phyloP scores from a whole-genome alignment of 2,113 vertebrate species.

The Ceyx melanurus region DNA sequence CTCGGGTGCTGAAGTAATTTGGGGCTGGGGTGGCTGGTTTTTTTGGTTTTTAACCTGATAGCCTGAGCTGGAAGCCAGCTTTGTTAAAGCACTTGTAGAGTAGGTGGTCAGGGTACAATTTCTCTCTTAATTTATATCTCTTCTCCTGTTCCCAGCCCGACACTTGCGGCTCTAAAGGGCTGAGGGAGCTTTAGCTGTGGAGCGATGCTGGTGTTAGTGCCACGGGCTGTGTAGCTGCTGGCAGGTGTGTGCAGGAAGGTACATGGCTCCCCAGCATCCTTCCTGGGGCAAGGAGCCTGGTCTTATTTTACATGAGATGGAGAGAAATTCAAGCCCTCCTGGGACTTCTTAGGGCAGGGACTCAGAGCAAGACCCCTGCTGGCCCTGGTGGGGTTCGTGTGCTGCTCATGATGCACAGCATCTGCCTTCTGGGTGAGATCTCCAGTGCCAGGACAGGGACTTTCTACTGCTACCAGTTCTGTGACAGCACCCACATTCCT shows the following conservation, averaged over 20 bases:
- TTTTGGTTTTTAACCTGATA: background rate
- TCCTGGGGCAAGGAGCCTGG: background rate
- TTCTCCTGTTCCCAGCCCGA: background rate
- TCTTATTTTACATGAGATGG: background rate
- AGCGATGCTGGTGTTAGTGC: background rate
- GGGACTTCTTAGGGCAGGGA: accelerated
- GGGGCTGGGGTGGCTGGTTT: background rate
- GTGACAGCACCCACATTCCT: background rate
- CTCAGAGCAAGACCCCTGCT: background rate
- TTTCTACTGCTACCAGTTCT: background rate
- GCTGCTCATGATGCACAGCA: accelerated
- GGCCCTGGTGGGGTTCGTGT: accelerated
- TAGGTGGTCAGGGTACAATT: background rate
- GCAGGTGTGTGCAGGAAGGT: background rate
- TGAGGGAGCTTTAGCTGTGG: background rate
- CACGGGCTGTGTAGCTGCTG: background rate
- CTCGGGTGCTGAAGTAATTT: constrained; percentile 43
- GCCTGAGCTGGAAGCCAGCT: background rate
- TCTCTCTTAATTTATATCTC: background rate
- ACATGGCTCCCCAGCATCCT: background rate
- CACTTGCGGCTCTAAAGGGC: accelerated
- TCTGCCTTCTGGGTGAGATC: background rate
- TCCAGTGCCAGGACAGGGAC: background rate
- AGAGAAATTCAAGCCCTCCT: background rate
- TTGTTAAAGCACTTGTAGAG: background rate